Evolutionary conservation across 2,888 invertebrate species (phyloP).

Genomic region (Microplitis deprimator): DNA sequence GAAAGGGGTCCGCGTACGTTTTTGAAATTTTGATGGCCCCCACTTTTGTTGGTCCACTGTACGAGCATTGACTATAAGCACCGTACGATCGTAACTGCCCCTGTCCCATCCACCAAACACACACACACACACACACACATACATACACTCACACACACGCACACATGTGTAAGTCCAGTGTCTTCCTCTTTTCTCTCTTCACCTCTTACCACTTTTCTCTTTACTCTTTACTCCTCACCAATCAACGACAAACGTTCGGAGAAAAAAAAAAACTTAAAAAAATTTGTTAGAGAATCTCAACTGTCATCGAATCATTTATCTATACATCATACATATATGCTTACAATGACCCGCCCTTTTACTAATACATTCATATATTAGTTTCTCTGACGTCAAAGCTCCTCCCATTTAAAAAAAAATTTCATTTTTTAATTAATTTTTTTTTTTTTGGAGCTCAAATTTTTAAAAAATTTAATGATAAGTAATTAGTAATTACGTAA

Average conservation of each 20-base stretch:
- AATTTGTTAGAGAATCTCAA: neutral
- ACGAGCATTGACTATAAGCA: constrained; percentile 36
- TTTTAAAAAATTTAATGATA: neutral
- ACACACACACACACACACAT: neutral
- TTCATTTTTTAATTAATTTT: neutral
- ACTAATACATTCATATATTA: neutral
- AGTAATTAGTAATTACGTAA: too few relatives aligned
- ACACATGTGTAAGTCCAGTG: neutral
- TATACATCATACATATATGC: neutral
- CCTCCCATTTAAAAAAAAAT: neutral
- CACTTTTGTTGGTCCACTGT: constrained; percentile 55
- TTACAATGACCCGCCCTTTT: constrained; percentile 7
- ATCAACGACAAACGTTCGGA: constrained; percentile 9
- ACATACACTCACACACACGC: neutral
- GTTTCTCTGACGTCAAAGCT: neutral
- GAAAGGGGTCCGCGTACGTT: constrained; percentile 72
- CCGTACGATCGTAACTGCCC: constrained; percentile 31
- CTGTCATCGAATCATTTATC: constrained; percentile 36
- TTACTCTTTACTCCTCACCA: neutral
- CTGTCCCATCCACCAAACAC: constrained; percentile 31
- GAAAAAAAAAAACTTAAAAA: neutral
- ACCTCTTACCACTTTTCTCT: constrained; percentile 5
- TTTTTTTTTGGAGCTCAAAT: neutral
- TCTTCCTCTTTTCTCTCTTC: constrained; percentile 4
- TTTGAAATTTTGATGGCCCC: constrained; percentile 73